A percentile compares a stretch with the other conserved stretches of the same genome.
These are phyloP conservation scores for Philotrypesis tridentata DNA, from an alignment of 1,140 invertebrate species.

Conservation along the genomic window DNA sequence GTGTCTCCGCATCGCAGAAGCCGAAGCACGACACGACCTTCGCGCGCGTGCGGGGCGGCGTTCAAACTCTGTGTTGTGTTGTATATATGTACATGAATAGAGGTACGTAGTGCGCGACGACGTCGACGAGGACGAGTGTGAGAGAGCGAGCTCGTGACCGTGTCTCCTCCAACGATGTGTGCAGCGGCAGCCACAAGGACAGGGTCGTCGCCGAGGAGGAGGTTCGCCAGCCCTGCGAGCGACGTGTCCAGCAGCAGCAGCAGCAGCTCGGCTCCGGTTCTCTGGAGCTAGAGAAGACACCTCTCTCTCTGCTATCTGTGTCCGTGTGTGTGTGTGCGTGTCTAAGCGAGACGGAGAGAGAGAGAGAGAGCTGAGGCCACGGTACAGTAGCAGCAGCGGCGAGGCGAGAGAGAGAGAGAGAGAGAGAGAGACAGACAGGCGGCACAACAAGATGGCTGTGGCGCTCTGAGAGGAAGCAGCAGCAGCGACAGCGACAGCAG, in stretches of 20 bases:
- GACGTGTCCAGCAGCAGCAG: neutral
- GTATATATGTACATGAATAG: neutral
- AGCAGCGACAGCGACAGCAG: slow-evolving; percentile 53
- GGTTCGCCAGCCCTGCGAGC: neutral
- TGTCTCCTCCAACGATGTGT: slow-evolving; percentile 6
- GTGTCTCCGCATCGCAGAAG: too few species aligned
- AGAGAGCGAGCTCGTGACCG: too few species aligned
- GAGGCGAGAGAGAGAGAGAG: slow-evolving; percentile 24
- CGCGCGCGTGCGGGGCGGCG: too few species aligned
- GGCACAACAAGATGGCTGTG: slow-evolving; percentile 65
- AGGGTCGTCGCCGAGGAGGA: slow-evolving; percentile 16
- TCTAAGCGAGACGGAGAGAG: slow-evolving; percentile 1
- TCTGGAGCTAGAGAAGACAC: neutral
- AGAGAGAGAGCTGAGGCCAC: neutral
- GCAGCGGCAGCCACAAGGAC: neutral
- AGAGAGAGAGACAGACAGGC: slow-evolving; percentile 32
- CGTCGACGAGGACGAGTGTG: neutral
- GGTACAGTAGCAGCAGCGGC: neutral
- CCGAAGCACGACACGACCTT: neutral
- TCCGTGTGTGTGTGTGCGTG: neutral
- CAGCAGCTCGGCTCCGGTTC: neutral
- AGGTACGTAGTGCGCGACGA: neutral
- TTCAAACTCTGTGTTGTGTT: neutral
- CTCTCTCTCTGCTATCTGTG: neutral
- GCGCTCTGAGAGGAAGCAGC: slow-evolving; percentile 56